phyloP scores from a whole-genome alignment of 37 sponge, comb jelly and placozoan species.

The Axinella damicornis region DNA sequence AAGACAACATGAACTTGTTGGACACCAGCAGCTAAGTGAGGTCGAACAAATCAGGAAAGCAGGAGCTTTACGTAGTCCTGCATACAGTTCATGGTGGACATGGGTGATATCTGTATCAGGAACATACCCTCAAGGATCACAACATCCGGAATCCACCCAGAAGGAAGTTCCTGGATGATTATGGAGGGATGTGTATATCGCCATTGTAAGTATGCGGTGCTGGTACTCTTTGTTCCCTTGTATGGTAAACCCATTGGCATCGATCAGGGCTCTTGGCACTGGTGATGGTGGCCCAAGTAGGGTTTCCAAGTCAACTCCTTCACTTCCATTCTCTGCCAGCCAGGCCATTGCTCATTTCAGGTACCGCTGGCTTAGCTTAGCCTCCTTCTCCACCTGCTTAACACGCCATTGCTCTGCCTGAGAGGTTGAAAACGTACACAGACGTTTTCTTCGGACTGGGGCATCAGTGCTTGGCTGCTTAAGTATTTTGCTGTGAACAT shows the following conservation, averaged over 20 bases:
- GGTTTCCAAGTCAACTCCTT: neutral
- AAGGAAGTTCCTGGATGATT: neutral
- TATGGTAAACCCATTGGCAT: neutral
- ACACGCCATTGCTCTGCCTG: neutral
- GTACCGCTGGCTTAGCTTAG: neutral
- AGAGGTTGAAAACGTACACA: neutral
- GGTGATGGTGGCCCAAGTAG: neutral
- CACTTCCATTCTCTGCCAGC: constrained; percentile 2
- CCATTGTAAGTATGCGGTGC: neutral
- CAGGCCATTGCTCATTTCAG: neutral
- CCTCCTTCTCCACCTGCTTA: constrained; percentile 1
- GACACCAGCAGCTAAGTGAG: neutral
- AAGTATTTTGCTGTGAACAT: neutral
- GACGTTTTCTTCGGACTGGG: neutral
- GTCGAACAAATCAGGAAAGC: neutral
- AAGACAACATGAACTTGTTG: neutral
- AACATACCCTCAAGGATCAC: constrained; percentile 16
- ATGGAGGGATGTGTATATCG: neutral
- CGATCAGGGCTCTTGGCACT: neutral
- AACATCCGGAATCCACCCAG: neutral
- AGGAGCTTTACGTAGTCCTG: neutral
- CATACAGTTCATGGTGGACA: neutral
- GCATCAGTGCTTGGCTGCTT: neutral
- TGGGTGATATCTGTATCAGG: neutral
- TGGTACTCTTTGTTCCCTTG: neutral